Evolutionary conservation across 92 coral and sea anemone species (phyloP).

Genomic region (Bergia sp.): DNA sequence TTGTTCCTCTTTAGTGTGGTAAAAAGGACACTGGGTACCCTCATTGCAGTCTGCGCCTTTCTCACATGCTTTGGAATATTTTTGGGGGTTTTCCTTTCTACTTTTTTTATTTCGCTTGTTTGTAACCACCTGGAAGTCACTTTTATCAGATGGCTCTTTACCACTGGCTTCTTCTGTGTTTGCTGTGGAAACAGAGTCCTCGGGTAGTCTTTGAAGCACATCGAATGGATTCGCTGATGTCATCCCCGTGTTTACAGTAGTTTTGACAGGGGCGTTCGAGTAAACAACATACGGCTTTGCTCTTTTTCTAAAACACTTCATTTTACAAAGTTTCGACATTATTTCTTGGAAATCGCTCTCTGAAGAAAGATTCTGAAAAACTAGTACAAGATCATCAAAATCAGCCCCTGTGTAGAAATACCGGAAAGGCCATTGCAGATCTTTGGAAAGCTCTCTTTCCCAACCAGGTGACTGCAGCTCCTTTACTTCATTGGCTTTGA

Average conservation of each 20-base stretch:
- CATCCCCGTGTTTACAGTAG: background rate
- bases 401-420: background rate
- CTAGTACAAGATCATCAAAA: background rate
- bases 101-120: background rate
- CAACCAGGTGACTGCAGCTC: conserved; percentile 5
- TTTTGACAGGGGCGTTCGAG: background rate
- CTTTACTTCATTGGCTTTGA: background rate
- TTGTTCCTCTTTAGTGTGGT: conserved; percentile 41
- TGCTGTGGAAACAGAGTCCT: background rate
- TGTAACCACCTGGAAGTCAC: background rate
- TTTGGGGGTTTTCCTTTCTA: background rate
- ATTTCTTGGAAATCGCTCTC: background rate
- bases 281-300: background rate
- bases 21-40: background rate
- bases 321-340: background rate
- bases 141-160: background rate
- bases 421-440: conserved; percentile 49
- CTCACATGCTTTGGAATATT: conserved; percentile 19
- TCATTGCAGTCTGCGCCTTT: conserved; percentile 5
- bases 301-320: background rate
- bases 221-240: background rate
- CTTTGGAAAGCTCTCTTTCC: conserved; percentile 36
- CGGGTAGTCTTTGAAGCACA: background rate
- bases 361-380: background rate
- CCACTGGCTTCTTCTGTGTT: background rate